phyloP scores from a whole-genome alignment of 1,140 invertebrate species.

The Lethocerus indicus region DNA sequence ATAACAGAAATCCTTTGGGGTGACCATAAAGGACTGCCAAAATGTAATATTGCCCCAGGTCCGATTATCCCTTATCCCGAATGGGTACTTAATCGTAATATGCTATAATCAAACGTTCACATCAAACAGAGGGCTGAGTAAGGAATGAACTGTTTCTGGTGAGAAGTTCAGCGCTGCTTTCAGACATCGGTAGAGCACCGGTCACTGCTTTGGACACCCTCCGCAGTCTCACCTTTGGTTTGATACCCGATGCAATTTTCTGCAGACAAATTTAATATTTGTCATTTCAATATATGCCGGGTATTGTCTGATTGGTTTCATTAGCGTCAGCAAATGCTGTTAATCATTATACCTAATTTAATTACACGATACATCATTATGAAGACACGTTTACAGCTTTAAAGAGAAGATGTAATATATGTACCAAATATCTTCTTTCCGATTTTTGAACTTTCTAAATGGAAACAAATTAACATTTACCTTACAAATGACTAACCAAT shows the following conservation, averaged over 20 bases:
- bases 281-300: no score
- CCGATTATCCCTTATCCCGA: no score
- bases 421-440: neutral
- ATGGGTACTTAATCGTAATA: no score
- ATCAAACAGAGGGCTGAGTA: no score
- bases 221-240: constrained; percentile 28
- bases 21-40: no score
- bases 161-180: constrained; percentile 28
- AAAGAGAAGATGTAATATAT: neutral
- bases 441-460: neutral
- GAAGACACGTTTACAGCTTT: neutral
- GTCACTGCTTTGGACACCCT: constrained; percentile 26
- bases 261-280: constrained; percentile 20
- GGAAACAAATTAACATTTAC: neutral
- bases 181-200: constrained; percentile 28
- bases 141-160: constrained; percentile 27
- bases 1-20: no score
- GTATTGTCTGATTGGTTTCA: no score
- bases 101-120: no score
- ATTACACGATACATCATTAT: neutral
- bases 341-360: neutral
- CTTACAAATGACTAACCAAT: neutral
- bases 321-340: no score
- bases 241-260: constrained; percentile 29
- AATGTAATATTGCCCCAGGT: no score